Conservation (phyloP, 2,888 invertebrate species). For the Lepidonotus clava region DNA sequence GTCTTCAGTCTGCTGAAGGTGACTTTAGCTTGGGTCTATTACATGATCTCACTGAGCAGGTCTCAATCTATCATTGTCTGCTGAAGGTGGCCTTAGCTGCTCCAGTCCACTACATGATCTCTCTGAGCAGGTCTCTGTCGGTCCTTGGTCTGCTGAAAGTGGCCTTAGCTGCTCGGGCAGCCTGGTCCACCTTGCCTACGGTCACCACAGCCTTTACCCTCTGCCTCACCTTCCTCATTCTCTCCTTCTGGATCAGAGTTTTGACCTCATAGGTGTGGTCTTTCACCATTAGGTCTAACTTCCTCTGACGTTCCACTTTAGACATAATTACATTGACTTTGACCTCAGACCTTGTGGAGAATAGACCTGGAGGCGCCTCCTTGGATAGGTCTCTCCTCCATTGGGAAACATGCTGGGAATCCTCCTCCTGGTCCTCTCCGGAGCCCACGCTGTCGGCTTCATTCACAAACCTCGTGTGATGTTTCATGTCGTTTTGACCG, state of each 20-base stretch:
- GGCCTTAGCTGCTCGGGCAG: not conserved
- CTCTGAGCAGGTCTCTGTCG: not conserved
- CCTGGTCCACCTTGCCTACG: not conserved
- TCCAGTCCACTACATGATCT: not conserved
- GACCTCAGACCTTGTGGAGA: not conserved
- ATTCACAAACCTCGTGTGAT: no score
- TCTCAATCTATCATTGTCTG: not conserved
- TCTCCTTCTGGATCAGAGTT: not conserved
- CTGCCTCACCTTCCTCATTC: not conserved
- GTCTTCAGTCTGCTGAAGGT: no score
- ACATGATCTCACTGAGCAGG: no score
- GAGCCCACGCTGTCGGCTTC: no score
- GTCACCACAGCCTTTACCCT: constrained; percentile 5
- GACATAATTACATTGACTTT: not conserved
- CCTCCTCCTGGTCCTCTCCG: no score
- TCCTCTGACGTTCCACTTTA: constrained; percentile 10
- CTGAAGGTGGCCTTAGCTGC: no score
- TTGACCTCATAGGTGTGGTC: not conserved
- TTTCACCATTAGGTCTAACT: constrained; percentile 18
- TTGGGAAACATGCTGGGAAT: not conserved
- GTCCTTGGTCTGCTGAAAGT: not conserved
- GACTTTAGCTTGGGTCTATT: no score
- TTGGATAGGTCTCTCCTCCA: constrained; percentile 11
- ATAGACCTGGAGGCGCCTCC: constrained; percentile 7
- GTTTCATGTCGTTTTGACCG: no score